Evolutionary conservation across 2,888 invertebrate species (phyloP).

Genomic region (Oxytorus armatus): DNA sequence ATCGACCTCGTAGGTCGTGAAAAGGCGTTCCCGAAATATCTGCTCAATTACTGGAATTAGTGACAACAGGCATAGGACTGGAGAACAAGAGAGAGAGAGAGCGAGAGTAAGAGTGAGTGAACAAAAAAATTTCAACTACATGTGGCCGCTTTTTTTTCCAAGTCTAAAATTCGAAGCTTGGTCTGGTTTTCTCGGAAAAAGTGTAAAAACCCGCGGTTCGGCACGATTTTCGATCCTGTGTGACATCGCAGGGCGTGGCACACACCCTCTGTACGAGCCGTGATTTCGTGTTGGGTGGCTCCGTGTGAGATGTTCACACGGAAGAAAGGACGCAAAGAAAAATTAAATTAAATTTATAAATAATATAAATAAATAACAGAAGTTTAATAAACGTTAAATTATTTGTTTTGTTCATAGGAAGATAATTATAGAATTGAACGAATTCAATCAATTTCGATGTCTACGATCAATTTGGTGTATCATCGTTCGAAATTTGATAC

Average conservation of each 20-base stretch:
- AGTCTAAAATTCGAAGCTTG: slow-evolving; percentile 14
- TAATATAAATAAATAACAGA: not conserved
- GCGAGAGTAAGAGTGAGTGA: slow-evolving; percentile 5
- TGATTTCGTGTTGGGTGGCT: slow-evolving; percentile 70
- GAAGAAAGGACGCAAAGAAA: not conserved
- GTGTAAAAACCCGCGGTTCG: slow-evolving; percentile 70
- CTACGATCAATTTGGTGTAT: slow-evolving; percentile 5
- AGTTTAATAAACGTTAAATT: too few relatives aligned
- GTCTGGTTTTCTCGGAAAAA: slow-evolving; percentile 74
- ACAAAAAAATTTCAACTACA: slow-evolving; percentile 63
- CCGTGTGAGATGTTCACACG: slow-evolving; percentile 29
- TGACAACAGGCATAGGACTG: slow-evolving; percentile 71
- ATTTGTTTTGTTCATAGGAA: too few relatives aligned
- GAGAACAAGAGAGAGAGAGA: slow-evolving; percentile 13
- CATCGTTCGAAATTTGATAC: slow-evolving; percentile 3
- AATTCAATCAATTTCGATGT: slow-evolving; percentile 8
- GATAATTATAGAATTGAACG: too few relatives aligned
- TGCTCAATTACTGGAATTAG: slow-evolving; percentile 79
- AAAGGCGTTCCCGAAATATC: slow-evolving; percentile 70
- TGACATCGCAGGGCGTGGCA: slow-evolving; percentile 67
- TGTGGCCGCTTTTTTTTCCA: slow-evolving; percentile 70
- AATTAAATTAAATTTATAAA: not conserved
- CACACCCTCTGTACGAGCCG: slow-evolving; percentile 31
- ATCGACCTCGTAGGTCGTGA: slow-evolving; percentile 46
- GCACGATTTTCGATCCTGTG: slow-evolving; percentile 64